Conservation (phyloP, 1,140 invertebrate genomes). For the Sitobion miscanthi region DNA sequence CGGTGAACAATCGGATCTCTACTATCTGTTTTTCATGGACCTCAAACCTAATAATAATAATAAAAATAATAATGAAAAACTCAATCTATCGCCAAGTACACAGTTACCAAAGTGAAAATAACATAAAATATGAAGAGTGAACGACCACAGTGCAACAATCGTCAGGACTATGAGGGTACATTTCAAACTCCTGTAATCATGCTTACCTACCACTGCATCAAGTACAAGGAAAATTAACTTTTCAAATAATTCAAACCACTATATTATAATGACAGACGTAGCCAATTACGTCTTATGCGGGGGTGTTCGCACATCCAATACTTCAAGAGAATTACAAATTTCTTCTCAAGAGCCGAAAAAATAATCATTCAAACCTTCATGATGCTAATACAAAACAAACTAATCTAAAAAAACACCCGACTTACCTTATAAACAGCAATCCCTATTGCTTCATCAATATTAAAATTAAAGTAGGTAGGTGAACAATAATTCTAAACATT, state of each 20-base stretch:
- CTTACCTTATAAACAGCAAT: no score
- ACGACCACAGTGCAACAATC: neutral
- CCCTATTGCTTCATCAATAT: neutral
- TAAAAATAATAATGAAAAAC: neutral
- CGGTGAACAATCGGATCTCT: neutral
- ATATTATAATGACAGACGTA: neutral
- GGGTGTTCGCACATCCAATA: neutral
- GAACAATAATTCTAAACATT: neutral
- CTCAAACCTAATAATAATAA: neutral
- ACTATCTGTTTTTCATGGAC: neutral
- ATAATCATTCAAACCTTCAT: neutral
- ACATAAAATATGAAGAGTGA: neutral
- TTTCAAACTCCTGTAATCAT: neutral
- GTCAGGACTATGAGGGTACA: neutral
- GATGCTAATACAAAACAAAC: no score
- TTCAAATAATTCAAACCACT: neutral
- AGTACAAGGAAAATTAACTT: neutral
- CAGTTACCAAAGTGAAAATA: neutral
- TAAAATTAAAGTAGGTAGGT: neutral
- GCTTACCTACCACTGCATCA: neutral
- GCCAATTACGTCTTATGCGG: neutral
- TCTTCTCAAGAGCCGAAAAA: neutral
- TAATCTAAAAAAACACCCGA: no score
- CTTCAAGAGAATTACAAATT: neutral
- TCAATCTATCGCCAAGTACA: neutral